A percentile compares a stretch with the other conserved stretches of the same genome.
Evolutionary conservation across 2,888 invertebrate species (phyloP).

Genomic region (Eumacrocentrus americanus): DNA sequence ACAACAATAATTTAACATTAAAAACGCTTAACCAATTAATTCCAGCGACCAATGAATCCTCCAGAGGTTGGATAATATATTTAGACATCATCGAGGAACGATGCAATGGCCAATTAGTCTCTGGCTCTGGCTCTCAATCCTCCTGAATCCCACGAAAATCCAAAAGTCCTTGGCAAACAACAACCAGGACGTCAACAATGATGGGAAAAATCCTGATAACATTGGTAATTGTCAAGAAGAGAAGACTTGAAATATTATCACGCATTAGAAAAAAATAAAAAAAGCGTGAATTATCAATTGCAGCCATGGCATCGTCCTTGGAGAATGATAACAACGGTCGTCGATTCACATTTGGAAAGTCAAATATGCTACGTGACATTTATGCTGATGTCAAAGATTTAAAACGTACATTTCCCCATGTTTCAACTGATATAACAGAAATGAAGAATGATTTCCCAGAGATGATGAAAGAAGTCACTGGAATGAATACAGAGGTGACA

Average conservation of each 20-base stretch:
- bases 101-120: conserved; percentile 5
- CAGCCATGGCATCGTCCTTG: neutral
- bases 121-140: neutral
- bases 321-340: neutral
- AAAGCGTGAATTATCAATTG: neutral
- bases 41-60: conserved; percentile 5
- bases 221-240: neutral
- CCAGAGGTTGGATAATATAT: neutral
- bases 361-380: neutral
- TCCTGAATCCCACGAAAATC: neutral
- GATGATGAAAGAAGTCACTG: neutral
- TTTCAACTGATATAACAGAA: neutral
- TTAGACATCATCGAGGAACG: neutral
- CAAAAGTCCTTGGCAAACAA: neutral
- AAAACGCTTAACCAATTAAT: neutral
- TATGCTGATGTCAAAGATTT: neutral
- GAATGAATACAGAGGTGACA: too few species aligned
- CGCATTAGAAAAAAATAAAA: neutral
- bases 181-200: neutral
- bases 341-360: neutral
- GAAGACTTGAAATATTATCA: neutral
- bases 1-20: too few species aligned
- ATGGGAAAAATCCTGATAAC: neutral
- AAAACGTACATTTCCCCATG: neutral
- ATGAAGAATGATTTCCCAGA: neutral